phyloP scores from a whole-genome alignment of 2,113 vertebrate species.

The Onychostoma macrolepis region DNA sequence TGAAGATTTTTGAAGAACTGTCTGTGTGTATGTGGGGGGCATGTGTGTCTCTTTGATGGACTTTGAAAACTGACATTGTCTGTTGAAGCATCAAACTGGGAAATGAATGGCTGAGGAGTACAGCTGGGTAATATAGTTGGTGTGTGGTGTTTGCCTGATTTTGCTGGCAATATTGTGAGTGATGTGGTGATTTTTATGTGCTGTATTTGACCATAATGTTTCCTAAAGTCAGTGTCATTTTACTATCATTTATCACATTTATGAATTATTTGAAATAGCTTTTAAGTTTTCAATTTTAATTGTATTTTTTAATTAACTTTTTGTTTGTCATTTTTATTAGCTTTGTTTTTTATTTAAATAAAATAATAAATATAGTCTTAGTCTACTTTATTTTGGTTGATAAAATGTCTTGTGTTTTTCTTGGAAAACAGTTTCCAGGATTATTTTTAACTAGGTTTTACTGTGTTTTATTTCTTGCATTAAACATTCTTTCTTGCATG shows the following conservation, averaged over 20 bases:
- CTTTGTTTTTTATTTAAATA: no score
- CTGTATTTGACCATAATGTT: neutral
- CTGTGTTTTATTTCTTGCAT: no score
- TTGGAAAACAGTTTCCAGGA: neutral
- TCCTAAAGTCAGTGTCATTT: neutral
- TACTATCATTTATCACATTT: no score
- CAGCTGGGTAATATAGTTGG: neutral
- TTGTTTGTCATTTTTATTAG: no score
- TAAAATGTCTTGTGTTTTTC: no score
- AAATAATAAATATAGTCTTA: no score
- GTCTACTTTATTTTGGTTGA: no score
- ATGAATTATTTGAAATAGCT: no score
- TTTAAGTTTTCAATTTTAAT: no score
- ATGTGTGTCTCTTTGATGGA: slow-evolving; percentile 16
- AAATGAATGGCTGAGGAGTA: neutral
- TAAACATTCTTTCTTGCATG: no score
- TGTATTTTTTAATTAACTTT: no score
- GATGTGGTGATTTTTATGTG: neutral
- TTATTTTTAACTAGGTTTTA: neutral
- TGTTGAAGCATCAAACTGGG: slow-evolving; percentile 22
- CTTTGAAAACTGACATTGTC: slow-evolving; percentile 44
- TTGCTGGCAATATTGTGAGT: neutral
- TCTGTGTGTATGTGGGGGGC: slow-evolving; percentile 34
- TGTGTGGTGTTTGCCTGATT: neutral
- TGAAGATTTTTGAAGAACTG: slow-evolving; percentile 67